These are phyloP conservation scores for Calidris pugnax DNA, from an alignment of 2,113 vertebrate genomes.

Conservation along the genomic window DNA sequence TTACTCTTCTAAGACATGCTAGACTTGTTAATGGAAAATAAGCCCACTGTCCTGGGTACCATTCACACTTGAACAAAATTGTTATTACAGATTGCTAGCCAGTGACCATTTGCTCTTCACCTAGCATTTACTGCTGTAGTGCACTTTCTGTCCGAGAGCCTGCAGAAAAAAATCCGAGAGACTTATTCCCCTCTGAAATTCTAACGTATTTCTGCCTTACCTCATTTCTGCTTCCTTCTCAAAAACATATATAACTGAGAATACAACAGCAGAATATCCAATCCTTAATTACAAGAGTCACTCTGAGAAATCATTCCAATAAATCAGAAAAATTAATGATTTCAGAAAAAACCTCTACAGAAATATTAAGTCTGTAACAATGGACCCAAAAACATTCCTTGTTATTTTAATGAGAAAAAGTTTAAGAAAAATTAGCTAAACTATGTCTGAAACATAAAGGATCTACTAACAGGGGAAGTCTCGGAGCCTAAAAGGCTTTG, in stretches of 20 bases:
- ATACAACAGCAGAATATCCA: not conserved
- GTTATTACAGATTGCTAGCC: not conserved
- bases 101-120: not conserved
- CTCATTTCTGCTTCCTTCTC: not conserved
- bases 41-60: not conserved
- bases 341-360: not conserved
- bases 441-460: not conserved
- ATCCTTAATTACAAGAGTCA: not conserved
- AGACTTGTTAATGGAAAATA: not conserved
- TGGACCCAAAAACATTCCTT: not conserved
- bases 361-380: not conserved
- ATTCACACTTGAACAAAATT: not conserved
- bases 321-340: not conserved
- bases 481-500: not conserved
- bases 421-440: not conserved
- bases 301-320: not conserved
- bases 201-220: not conserved
- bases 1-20: not conserved
- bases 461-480: not conserved
- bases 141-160: not conserved
- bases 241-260: not conserved
- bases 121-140: not conserved
- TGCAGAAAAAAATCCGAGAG: not conserved
- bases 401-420: not conserved
- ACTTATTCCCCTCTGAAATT: not conserved